phyloP scores from a whole-genome alignment of 2,888 invertebrate genomes.

The Listrodromus nycthemerus region DNA sequence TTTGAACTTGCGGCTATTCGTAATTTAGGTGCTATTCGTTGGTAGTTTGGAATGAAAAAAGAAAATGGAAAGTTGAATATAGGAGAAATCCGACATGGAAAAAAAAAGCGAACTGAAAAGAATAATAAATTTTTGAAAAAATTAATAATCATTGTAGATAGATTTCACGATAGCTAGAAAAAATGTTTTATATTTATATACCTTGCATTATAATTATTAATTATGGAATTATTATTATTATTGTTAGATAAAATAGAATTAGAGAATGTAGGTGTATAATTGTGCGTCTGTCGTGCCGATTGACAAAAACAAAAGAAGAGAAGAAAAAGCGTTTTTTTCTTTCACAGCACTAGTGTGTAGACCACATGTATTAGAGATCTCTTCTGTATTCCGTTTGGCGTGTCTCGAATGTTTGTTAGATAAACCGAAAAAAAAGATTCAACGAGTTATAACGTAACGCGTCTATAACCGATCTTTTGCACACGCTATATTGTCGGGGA shows the following conservation, averaged over 20 bases:
- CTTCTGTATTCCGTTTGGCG: slow-evolving; percentile 41
- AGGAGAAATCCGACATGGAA: slow-evolving; percentile 15
- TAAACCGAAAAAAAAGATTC: background rate
- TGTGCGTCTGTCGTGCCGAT: slow-evolving; percentile 26
- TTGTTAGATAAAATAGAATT: slow-evolving; percentile 21
- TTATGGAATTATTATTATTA: slow-evolving; percentile 38
- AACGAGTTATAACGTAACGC: slow-evolving; percentile 1
- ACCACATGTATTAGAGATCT: slow-evolving; percentile 16
- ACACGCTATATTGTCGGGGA: background rate
- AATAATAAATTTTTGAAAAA: background rate
- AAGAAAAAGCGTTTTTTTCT: background rate
- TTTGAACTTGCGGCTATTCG: slow-evolving; percentile 65
- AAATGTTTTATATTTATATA: slow-evolving; percentile 75
- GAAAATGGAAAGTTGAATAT: slow-evolving; percentile 25
- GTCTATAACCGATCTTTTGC: slow-evolving; percentile 5
- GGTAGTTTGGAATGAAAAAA: slow-evolving; percentile 70
- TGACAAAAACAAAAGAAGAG: background rate
- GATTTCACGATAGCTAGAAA: slow-evolving; percentile 74
- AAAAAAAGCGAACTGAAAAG: slow-evolving; percentile 30
- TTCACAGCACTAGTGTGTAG: background rate
- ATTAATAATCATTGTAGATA: slow-evolving; percentile 72
- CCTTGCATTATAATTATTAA: slow-evolving; percentile 53
- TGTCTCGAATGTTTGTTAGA: slow-evolving; percentile 5
- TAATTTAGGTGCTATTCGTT: slow-evolving; percentile 77
- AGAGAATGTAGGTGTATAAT: slow-evolving; percentile 41